A percentile compares a stretch with the other conserved stretches of the same genome.
These are phyloP conservation scores for Criorhina ranunculi DNA, from an alignment of 2,888 invertebrate species.

Conservation along the genomic window DNA sequence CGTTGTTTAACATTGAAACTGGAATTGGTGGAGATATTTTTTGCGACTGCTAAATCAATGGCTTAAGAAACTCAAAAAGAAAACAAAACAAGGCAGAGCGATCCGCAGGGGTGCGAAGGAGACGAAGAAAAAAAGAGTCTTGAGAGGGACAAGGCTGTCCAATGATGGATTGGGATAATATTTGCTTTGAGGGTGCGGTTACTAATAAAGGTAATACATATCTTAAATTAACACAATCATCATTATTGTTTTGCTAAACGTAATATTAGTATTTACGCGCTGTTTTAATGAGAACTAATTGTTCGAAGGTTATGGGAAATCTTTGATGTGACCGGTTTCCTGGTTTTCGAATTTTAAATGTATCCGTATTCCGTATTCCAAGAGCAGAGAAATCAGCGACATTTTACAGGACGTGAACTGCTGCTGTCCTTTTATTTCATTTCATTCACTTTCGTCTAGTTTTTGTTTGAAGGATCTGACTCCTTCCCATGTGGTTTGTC, in stretches of 20 bases:
- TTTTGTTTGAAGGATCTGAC: too few species aligned
- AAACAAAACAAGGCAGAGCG: constrained; percentile 1
- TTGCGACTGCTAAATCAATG: constrained; percentile 47
- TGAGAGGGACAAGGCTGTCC: constrained; percentile 47
- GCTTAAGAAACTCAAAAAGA: constrained; percentile 40
- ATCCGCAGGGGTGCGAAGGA: constrained; percentile 4
- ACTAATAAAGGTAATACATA: constrained; percentile 41
- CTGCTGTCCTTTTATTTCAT: neutral
- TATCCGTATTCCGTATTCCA: neutral
- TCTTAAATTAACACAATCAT: constrained; percentile 28
- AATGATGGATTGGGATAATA: constrained; percentile 56
- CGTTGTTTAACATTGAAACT: constrained; percentile 65
- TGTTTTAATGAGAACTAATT: constrained; percentile 27
- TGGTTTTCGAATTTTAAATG: neutral
- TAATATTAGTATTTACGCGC: neutral
- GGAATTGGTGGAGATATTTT: constrained; percentile 48
- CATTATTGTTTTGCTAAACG: constrained; percentile 10
- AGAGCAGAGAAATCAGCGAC: neutral
- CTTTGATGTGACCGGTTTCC: constrained; percentile 1
- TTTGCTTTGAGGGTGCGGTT: constrained; percentile 57
- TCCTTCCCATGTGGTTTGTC: constrained; percentile 33
- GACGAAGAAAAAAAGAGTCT: constrained; percentile 3
- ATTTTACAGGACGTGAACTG: neutral
- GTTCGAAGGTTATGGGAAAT: constrained; percentile 45
- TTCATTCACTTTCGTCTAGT: neutral